Base-by-base conservation (phyloP, 2,113 vertebrate species). In the human region DNA sequence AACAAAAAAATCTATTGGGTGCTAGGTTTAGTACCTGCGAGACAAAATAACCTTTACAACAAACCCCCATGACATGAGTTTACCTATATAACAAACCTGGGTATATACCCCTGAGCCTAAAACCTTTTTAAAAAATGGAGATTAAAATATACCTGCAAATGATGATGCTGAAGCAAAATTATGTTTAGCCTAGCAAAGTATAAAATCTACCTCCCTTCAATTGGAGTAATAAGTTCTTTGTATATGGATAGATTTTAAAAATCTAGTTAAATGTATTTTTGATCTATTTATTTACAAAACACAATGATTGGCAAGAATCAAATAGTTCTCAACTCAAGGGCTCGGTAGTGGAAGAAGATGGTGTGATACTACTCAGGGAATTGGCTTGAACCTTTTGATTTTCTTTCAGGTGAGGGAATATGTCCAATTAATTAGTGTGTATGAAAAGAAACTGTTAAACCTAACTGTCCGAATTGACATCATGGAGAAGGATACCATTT, bases 371-470 rank as follows among this genome's bases (percentile, higher is more conserved):
- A 32, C 35, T 78, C 30, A 93, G 73, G 27, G 25, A 85, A 96
- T 0, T 94, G 78, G 95, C 5, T 10, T 61, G 32, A 32, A 22
- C 7, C 17, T 68, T 95, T 73, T 50, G 35, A 48, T 50, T 61
- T 7, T 50, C 38, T 72, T 97, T 87, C 95, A 99, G 99, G 98
- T 99, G 55, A 98, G 89, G 76, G 96, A 99, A 20, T 99, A 99
- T 79, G 98, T 99, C 83, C 90, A 96, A 78, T 98, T 95, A 94
- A 96, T 99, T 92, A 97, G 97, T 32, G 4, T 98, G 0, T 99
- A 99, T 89, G 98, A 99, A 87, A 98, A 99, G 96, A 99, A 97
- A 93, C 98, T 99, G 16, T 17, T 75, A 32, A 99, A 99, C 93
- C 75, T 99, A 91, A 99, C 99, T 22, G 72, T 95, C 70, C 97